Evolutionary conservation across 2,113 vertebrate genomes (phyloP).

Genomic region (Paramormyrops kingsleyae): DNA sequence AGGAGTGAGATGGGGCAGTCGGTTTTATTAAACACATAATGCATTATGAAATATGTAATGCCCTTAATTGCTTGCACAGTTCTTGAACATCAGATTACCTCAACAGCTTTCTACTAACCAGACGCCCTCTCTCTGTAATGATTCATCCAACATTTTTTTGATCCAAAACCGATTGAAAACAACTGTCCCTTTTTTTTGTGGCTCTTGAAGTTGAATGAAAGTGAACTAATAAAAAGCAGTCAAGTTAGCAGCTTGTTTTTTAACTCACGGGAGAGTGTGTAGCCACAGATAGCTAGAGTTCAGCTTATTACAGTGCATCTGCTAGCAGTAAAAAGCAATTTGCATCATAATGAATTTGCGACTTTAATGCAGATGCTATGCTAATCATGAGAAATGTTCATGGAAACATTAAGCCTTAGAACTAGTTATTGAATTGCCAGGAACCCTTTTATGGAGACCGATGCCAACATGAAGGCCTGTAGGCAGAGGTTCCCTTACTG

Average conservation of each 20-base stretch:
- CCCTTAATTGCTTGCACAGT: not conserved
- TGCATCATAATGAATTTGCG: slow-evolving; percentile 19
- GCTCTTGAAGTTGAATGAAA: not conserved
- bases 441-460: not conserved
- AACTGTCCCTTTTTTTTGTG: not conserved
- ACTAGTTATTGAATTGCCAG: not conserved
- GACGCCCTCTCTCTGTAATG: not conserved
- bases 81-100: not conserved
- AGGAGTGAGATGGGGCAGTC: not conserved
- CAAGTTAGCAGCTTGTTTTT: not conserved
- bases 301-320: slow-evolving; percentile 13
- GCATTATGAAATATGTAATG: not conserved
- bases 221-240: slow-evolving; percentile 13
- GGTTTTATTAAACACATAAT: not conserved
- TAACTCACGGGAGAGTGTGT: not conserved
- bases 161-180: not conserved
- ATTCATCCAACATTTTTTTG: not conserved
- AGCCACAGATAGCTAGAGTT: not conserved
- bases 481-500: not conserved
- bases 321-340: slow-evolving; percentile 9
- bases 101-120: not conserved
- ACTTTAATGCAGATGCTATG: slow-evolving; percentile 36
- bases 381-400: slow-evolving; percentile 29
- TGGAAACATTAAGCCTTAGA: not conserved
- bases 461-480: not conserved